phyloP scores from a whole-genome alignment of 2,113 vertebrate species.

The Tenebrosternarchus preto region DNA sequence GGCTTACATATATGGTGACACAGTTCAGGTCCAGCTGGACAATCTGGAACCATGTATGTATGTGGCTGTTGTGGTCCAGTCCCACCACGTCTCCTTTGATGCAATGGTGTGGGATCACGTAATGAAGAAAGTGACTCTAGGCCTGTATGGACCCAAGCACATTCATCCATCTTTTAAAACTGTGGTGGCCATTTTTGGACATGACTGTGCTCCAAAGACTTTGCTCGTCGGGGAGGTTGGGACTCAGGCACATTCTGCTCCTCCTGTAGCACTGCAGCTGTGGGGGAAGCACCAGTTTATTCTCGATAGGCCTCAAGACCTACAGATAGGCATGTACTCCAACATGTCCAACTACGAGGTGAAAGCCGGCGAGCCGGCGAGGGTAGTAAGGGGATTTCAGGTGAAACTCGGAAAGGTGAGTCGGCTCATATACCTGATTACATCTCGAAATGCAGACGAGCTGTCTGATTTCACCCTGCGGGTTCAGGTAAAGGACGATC shows the following conservation, averaged over 20 bases:
- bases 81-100: constrained; percentile 76
- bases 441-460: constrained; percentile 77
- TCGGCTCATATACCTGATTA: constrained; percentile 86
- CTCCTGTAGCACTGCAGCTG: constrained; percentile 88
- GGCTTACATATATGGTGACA: constrained; percentile 84
- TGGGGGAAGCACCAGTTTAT: constrained; percentile 96
- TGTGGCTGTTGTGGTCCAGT: constrained; percentile 82
- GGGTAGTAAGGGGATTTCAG: constrained; percentile 86
- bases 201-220: constrained; percentile 91
- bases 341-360: constrained; percentile 93
- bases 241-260: constrained; percentile 71
- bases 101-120: constrained; percentile 91
- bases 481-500: constrained; percentile 90
- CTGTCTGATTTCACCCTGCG: constrained; percentile 90
- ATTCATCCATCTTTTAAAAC: constrained; percentile 96
- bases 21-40: constrained; percentile 87
- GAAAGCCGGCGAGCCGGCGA: constrained; percentile 77
- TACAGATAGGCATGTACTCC: constrained; percentile 88
- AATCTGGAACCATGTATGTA: constrained; percentile 94
- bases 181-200: constrained; percentile 91
- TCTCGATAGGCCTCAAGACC: constrained; percentile 85
- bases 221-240: constrained; percentile 86
- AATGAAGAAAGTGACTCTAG: constrained; percentile 86
- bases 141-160: constrained; percentile 92
- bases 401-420: constrained; percentile 91